These are phyloP conservation scores for Macrophya annulata DNA, from an alignment of 2,888 invertebrate genomes.

Conservation along the genomic window DNA sequence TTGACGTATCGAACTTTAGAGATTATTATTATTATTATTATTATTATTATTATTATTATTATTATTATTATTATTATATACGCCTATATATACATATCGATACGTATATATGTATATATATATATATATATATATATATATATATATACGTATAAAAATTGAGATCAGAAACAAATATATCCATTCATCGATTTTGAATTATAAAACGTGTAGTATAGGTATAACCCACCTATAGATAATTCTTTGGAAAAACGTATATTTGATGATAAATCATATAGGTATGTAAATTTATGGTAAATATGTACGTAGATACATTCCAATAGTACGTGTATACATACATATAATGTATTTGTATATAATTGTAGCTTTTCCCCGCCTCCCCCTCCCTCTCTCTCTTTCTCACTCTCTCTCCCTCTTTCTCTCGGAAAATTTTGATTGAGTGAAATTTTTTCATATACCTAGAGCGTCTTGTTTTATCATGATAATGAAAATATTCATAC, in stretches of 20 bases:
- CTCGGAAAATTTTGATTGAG: conserved; percentile 25
- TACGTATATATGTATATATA: too few relatives aligned
- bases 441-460: background rate
- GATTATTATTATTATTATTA: background rate
- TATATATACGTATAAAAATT: background rate
- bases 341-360: too few relatives aligned
- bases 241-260: background rate
- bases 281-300: too few relatives aligned
- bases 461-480: background rate
- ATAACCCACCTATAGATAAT: background rate
- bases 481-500: conserved; percentile 4
- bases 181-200: conserved; percentile 2
- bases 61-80: too few relatives aligned
- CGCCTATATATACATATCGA: too few relatives aligned
- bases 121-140: too few relatives aligned
- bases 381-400: background rate
- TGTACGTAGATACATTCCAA: too few relatives aligned
- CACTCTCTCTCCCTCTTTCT: background rate
- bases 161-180: background rate
- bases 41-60: too few relatives aligned
- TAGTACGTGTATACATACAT: too few relatives aligned
- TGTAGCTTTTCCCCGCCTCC: too few relatives aligned
- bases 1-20: too few relatives aligned
- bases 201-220: too few relatives aligned
- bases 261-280: background rate